Evolutionary conservation across 2,888 invertebrate species (phyloP), one percentile per base, ranked within the genome.

Genomic region (Labia minor): DNA sequence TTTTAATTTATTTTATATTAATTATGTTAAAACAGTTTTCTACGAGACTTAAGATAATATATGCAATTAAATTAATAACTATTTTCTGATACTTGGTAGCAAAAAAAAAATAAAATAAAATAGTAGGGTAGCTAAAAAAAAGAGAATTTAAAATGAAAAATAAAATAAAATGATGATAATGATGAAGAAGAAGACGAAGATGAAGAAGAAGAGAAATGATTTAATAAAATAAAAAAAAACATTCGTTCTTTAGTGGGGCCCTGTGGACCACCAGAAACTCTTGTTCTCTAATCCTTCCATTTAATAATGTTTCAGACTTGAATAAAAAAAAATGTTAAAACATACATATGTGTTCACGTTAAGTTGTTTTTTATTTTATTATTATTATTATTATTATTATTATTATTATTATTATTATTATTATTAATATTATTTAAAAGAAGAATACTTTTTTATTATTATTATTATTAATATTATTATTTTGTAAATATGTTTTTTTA

Each of bases 1-100:
- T 49, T 49, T 49, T 49, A 49, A 49, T 49, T 49, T 49, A 49
- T 49, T 49, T 49, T 49, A 49, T 49, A 49, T 49, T 49, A 49
- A 49, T 49, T 49, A 49, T 49, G 49, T 49, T 49, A 49, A 49
- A 49, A 49, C 49, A 49, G 49, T 49, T 49, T 49, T 49, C 49
- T 49, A 49, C 49, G 49, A 49, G 49, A 49, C 49, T 49, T 49
- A 49, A 49, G n/a, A 49, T 49, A 49, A 49, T 49, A 49, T 49
- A 49, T 49, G 49, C 49, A 49, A 49, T 49, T 49, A 49, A 49
- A 49, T 49, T 49, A 49, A 49, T 49, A 49, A 49, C 49, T 49
- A 49, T 49, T 49, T 49, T 49, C 49, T 49, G 49, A 49, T 49
- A 49, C 49, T 49, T 49, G 49, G 49, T 49, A 49, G 49, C 49